phyloP scores from a whole-genome alignment of 2,113 vertebrate species.

The Platysternon megacephalum region DNA sequence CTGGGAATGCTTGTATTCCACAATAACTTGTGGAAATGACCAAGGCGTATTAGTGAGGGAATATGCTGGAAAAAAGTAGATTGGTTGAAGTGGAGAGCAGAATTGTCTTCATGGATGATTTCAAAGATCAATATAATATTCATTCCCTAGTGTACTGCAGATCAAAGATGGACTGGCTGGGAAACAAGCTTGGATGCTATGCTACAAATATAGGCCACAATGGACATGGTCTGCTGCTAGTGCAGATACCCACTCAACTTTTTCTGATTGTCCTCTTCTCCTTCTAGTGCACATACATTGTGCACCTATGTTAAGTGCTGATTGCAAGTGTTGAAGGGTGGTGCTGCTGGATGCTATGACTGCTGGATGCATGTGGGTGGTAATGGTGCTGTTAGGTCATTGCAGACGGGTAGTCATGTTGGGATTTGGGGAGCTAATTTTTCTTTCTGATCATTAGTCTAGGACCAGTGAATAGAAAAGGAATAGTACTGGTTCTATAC shows the following conservation, averaged over 20 bases:
- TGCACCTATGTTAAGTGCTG: not conserved
- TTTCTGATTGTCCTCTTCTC: not conserved
- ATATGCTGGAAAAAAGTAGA: not conserved
- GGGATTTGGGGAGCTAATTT: not conserved
- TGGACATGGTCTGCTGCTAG: not conserved
- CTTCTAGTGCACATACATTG: not conserved
- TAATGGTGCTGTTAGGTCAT: not conserved
- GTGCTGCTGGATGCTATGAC: not conserved
- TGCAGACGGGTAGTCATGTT: not conserved
- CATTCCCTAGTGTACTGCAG: not conserved
- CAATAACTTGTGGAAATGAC: not conserved
- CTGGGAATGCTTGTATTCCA: not conserved
- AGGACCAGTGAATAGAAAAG: not conserved
- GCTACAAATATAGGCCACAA: not conserved
- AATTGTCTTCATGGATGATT: not conserved
- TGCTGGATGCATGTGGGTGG: not conserved
- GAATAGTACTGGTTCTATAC: not conserved
- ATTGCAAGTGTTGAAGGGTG: not conserved
- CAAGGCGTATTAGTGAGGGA: not conserved
- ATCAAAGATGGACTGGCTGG: too few species aligned
- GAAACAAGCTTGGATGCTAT: not conserved
- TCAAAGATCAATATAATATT: not conserved
- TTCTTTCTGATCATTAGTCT: not conserved
- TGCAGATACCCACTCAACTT: not conserved
- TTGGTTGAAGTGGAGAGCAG: not conserved